Base-by-base conservation (phyloP, 2,113 vertebrate genomes). In the Cottus gobio region DNA sequence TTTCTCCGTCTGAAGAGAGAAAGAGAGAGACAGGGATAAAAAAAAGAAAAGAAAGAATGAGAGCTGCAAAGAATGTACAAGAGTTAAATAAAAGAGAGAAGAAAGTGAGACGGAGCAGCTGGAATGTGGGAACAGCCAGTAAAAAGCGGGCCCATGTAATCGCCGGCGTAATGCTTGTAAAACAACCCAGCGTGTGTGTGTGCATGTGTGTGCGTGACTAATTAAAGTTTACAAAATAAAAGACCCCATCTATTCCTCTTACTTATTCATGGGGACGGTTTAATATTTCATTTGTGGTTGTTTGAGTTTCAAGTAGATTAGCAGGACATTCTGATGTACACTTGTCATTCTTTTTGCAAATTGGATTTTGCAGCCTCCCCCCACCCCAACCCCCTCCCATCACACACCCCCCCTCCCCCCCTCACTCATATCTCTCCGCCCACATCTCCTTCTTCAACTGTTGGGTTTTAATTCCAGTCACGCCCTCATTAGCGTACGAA, bases 91-190 rank as follows among this genome's bases (percentile, higher is more conserved):
- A n/a, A n/a, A 44, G 8, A 44, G 52, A 77, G 8, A 63, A 57
- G 50, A 68, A 66, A 83, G 74, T 57, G 68, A 81, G 73, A 82
- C 37, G 63, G 66, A 75, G 82, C 79, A 66, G 28, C 58, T 75
- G 91, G 92, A 94, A 94, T 93, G 91, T 90, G 90, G 89, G 84
- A 91, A 89, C 87, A 79, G 88, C 87, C 90, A 83, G 88, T 91
- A 89, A 89, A 24, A 92, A 85, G 78, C 68, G 7, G 7, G 68
- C 79, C 79, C 75, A 69, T 89, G 91, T 93, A 92, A 93, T 93
- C 89, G 57, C 71, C 82, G 71, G 60, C 42, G 70, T 93, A 93
- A 94, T 92, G 90, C 92, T 89, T 88, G 89, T 91, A 90, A 92
- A 93, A 90, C 86, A 90, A 87, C 82, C 84, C 71, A 48, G 83